phyloP scores from a whole-genome alignment of 2,113 vertebrate genomes.

The Pygoscelis adeliae region DNA sequence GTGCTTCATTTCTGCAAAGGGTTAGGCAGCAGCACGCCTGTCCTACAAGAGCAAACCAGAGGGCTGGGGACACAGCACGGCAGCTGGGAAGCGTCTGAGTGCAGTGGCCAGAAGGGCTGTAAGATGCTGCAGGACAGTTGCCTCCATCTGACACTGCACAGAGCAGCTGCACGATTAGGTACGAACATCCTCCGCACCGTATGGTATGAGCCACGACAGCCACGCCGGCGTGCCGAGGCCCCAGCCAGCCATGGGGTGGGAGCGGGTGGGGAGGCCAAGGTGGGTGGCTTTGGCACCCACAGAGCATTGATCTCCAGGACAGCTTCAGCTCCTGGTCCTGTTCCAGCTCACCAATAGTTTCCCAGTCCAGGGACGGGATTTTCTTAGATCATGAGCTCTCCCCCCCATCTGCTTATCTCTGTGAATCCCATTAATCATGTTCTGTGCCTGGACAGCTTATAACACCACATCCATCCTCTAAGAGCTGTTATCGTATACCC shows the following conservation, averaged over 20 bases:
- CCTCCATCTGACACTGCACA: neutral
- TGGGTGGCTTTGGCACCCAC: neutral
- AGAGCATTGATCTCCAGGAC: neutral
- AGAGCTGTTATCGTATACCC: conserved; percentile 39
- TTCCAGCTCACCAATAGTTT: neutral
- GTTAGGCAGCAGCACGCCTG: neutral
- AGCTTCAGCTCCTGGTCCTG: neutral
- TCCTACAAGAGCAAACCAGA: neutral
- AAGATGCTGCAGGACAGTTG: neutral
- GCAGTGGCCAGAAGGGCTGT: accelerated
- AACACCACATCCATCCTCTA: conserved; percentile 63
- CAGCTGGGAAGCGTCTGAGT: accelerated
- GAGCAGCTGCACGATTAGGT: neutral
- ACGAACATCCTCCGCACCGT: accelerated
- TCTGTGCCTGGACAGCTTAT: conserved; percentile 30
- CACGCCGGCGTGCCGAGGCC: accelerated
- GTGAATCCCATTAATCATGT: conserved; percentile 55
- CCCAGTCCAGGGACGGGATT: neutral
- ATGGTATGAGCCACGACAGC: neutral
- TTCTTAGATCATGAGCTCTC: conserved; percentile 25
- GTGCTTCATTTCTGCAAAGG: neutral
- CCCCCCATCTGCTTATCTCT: conserved; percentile 49
- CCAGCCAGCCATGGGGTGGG: accelerated
- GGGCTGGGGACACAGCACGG: neutral
- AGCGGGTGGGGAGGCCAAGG: neutral